phyloP scores from a whole-genome alignment of 2,113 vertebrate species.

The Haliaeetus leucogaster region DNA sequence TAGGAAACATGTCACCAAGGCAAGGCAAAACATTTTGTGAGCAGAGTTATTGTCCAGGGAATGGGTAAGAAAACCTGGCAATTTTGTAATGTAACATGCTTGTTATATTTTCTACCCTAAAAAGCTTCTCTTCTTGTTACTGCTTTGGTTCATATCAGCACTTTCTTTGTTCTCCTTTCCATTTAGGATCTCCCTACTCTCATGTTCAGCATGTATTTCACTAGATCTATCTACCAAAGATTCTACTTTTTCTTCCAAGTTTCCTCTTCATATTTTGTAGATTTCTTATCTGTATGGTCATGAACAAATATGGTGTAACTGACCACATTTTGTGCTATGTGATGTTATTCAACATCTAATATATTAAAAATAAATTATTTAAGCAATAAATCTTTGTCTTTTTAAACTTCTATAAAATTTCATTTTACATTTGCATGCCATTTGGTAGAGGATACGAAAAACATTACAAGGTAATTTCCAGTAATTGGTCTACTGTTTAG shows the following conservation, averaged over 20 bases:
- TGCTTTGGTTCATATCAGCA: neutral
- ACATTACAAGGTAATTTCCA: neutral
- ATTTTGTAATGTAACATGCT: neutral
- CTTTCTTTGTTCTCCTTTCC: neutral
- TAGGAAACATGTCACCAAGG: neutral
- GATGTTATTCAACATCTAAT: slow-evolving; percentile 64
- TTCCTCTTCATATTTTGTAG: neutral
- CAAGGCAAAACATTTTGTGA: neutral
- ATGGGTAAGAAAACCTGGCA: neutral
- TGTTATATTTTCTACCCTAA: neutral
- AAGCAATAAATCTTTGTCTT: slow-evolving; percentile 37
- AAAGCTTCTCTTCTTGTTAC: neutral
- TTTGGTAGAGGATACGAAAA: neutral
- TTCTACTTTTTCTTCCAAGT: slow-evolving; percentile 10
- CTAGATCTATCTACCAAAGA: slow-evolving; percentile 75
- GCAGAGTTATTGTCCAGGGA: neutral
- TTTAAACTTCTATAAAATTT: neutral
- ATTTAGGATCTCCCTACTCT: neutral
- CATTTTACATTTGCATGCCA: neutral
- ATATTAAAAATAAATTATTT: slow-evolving; percentile 79
- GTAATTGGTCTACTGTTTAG: neutral
- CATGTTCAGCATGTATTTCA: neutral
- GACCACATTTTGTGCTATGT: neutral
- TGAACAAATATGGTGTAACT: slow-evolving; percentile 13
- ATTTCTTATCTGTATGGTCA: slow-evolving; percentile 21